These are phyloP conservation scores for Elysia crispata DNA, from an alignment of 2,888 invertebrate genomes.

Conservation along the genomic window DNA sequence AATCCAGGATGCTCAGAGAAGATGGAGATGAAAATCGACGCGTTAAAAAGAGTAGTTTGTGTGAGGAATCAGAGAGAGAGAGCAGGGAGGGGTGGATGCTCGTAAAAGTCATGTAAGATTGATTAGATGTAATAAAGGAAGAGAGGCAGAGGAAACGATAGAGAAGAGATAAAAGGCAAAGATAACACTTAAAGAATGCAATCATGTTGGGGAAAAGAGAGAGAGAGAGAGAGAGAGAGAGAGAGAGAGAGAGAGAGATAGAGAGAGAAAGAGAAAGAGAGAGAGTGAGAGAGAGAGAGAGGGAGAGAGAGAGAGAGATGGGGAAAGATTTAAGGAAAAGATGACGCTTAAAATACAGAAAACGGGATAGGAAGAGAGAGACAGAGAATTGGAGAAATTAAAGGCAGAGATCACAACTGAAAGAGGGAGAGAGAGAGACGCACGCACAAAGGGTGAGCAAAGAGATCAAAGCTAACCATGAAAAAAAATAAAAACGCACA, in stretches of 20 bases:
- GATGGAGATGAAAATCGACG: no score
- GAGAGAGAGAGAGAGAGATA: conserved; percentile 15
- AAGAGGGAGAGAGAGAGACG: no score
- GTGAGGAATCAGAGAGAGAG: neutral
- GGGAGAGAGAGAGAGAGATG: conserved; percentile 1
- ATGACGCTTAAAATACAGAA: neutral
- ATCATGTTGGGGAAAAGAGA: neutral
- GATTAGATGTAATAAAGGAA: neutral
- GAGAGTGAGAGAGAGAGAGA: no score
- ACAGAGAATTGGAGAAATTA: no score
- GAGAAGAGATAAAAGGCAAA: neutral
- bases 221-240: conserved; percentile 19
- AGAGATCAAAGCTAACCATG: no score
- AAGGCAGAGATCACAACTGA: no score
- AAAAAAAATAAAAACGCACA: no score
- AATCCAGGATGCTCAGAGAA: no score
- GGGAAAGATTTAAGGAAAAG: neutral
- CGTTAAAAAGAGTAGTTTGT: neutral
- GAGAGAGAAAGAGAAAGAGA: no score
- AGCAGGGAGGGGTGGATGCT: neutral
- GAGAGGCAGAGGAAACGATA: neutral
- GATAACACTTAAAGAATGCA: neutral
- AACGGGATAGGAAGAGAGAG: no score
- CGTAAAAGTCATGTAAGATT: neutral
- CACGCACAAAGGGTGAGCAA: no score